phyloP scores from a whole-genome alignment of 2,797 vertebrate species.

The Platalea minor region DNA sequence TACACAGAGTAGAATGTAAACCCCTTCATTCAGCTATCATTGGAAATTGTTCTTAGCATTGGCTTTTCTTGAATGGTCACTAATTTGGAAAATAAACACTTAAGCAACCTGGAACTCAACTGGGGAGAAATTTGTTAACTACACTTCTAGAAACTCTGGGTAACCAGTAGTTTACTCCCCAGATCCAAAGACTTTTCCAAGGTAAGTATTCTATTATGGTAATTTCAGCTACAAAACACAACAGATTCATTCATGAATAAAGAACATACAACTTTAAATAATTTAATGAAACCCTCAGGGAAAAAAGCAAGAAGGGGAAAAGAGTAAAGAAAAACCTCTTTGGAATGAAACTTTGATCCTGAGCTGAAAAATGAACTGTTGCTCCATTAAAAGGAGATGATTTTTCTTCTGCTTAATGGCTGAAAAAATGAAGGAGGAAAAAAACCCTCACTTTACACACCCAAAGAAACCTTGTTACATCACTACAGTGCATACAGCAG shows the following conservation, averaged over 20 bases:
- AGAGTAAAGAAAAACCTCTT: not conserved
- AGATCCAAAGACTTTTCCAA: not conserved
- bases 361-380: not conserved
- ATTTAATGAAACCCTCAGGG: not conserved
- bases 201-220: not conserved
- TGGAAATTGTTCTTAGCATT: not conserved
- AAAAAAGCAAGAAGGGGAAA: not conserved
- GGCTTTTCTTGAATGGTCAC: not conserved
- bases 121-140: not conserved
- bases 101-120: not conserved
- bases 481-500: not conserved
- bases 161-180: not conserved
- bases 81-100: not conserved
- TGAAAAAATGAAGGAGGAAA: not conserved
- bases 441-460: fast-evolving
- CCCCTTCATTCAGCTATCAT: not conserved
- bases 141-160: not conserved
- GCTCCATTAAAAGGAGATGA: not conserved
- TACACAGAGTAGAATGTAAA: not conserved
- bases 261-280: not conserved
- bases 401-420: not conserved
- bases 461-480: not conserved
- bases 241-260: not conserved
- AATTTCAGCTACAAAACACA: not conserved
- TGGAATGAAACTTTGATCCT: not conserved